phyloP scores from a whole-genome alignment of 1,140 invertebrate species.

The Rhopalosiphum maidis region DNA sequence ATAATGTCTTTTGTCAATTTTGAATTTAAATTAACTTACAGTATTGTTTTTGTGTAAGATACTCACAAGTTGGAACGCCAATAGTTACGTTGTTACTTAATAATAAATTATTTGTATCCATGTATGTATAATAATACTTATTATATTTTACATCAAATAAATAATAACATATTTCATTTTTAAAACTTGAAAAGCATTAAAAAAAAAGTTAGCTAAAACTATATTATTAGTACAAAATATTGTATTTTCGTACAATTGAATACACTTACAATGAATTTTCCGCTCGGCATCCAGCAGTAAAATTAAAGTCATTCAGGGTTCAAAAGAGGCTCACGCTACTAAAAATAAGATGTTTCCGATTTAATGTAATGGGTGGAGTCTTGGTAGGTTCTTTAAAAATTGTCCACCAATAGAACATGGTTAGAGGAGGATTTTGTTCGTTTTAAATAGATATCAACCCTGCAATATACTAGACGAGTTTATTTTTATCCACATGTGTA shows the following conservation, averaged over 20 bases:
- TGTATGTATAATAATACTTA: background rate
- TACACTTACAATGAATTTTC: constrained; percentile 43
- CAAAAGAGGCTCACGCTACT: constrained; percentile 16
- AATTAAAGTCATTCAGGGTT: background rate
- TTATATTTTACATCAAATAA: background rate
- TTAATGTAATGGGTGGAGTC: constrained; percentile 33
- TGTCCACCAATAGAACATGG: constrained; percentile 30
- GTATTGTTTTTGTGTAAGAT: background rate
- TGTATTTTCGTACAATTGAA: background rate
- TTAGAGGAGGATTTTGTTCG: constrained; percentile 32
- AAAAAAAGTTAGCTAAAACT: background rate
- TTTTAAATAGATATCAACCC: constrained; percentile 46
- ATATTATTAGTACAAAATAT: background rate
- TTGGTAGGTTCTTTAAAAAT: background rate
- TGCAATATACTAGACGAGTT: constrained; percentile 28
- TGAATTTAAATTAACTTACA: background rate
- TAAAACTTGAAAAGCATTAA: background rate
- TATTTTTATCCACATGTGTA: constrained; percentile 9
- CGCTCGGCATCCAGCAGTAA: background rate
- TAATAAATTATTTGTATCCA: background rate
- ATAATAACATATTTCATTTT: background rate
- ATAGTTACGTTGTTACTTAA: background rate
- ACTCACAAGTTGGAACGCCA: background rate
- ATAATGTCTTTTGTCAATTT: background rate
- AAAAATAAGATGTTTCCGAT: constrained; percentile 51